phyloP scores from a whole-genome alignment of 2,888 invertebrate species.

The Callyntrura sp. region DNA sequence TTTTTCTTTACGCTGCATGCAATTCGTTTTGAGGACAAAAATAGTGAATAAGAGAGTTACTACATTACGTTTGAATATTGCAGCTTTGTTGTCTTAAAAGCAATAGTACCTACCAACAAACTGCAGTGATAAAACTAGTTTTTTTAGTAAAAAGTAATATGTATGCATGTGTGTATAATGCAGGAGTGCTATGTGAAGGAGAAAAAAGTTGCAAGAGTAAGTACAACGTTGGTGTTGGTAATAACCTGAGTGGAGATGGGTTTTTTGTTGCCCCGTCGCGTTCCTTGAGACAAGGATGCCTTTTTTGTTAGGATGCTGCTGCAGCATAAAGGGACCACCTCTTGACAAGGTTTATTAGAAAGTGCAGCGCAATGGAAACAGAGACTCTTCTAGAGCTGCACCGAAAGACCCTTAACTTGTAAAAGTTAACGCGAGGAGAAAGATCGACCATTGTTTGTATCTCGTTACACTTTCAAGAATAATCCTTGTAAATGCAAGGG shows the following conservation, averaged over 20 bases:
- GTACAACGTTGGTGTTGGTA: not conserved
- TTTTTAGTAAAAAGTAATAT: too few relatives aligned
- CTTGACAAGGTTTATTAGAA: conserved; percentile 37
- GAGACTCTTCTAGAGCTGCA: not conserved
- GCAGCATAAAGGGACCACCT: conserved; percentile 49
- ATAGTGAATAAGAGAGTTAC: too few relatives aligned
- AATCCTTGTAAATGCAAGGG: not conserved
- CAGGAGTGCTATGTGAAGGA: not conserved
- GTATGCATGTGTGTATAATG: too few relatives aligned
- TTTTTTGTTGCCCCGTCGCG: not conserved
- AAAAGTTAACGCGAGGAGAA: conserved; percentile 21
- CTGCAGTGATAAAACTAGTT: too few relatives aligned
- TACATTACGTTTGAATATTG: too few relatives aligned
- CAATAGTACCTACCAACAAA: too few relatives aligned
- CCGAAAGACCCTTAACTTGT: not conserved
- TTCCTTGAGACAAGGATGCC: not conserved
- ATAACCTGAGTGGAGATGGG: not conserved
- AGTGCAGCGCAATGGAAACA: conserved; percentile 17
- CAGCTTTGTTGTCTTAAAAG: too few relatives aligned
- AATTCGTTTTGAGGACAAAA: too few relatives aligned
- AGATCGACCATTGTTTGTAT: conserved; percentile 59
- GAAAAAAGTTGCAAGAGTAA: not conserved
- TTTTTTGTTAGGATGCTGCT: conserved; percentile 45
- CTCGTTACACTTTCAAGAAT: not conserved
- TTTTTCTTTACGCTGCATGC: too few relatives aligned